Base-by-base conservation (phyloP, 2,797 vertebrate genomes). In the Acrossocheilus wenchowensis region DNA sequence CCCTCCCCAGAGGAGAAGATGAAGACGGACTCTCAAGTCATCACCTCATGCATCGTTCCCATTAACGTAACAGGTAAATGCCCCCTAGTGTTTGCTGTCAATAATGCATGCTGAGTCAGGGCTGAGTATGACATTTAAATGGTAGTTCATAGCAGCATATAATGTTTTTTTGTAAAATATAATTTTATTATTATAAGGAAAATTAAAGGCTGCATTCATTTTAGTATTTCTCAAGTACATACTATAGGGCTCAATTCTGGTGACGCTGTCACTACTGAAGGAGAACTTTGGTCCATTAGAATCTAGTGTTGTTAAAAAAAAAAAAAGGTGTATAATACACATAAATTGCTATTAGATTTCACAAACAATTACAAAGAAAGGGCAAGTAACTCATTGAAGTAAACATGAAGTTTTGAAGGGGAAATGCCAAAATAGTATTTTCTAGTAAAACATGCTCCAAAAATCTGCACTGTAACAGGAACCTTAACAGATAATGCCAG, bases 41-140 rank as follows among this genome's bases (percentile, higher is more conserved):
- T 99, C 94, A 96, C 94, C 93, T 99, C 98, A 93, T 98, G 97
- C 93, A 94, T 99, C 94, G 97, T 99, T 92, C 98, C 98, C 94
- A 99, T 99, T 94, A 99, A 99, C 90, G 97, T 99, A 94, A 98
- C 98, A 81, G 98, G 98, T 99, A 98, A 95, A 92, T 88, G 82
- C 6, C 17, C 15, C 12, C 34, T 66, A 21, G 9, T 84, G 36
- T 78, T 43, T 78, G 4, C 30, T 77, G 45, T 36, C 12, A 34
- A 52, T 78, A 78, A 52, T 78, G 73, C 73, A 84, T 77, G 45
- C 34, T 5, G 21, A 78, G 21, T 48, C 30, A 50, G 43, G 14
- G 48, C 82, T 39, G 8, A 84, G 11, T 12, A 6, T 73, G 21
- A 50, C n/a, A 60, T 19, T 68, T 34, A 50, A 66, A 81, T 50